phyloP scores from a whole-genome alignment of 2,888 invertebrate species.

The Gasteruption jaculator region DNA sequence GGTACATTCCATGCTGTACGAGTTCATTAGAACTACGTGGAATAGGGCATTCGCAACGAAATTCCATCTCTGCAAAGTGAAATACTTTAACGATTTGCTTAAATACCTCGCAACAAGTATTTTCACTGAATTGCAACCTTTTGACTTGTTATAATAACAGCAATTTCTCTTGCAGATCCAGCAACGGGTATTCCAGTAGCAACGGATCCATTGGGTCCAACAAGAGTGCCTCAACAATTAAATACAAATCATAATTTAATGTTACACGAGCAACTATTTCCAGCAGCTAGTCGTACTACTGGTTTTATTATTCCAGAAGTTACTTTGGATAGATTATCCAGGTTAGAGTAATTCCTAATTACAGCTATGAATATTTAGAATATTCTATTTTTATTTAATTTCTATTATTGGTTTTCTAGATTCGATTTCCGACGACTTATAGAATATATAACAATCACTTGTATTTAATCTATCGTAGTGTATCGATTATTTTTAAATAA shows the following conservation, averaged over 20 bases:
- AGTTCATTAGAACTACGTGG: too few relatives aligned
- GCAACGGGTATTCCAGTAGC: constrained; percentile 68
- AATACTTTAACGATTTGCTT: too few relatives aligned
- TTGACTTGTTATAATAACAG: too few relatives aligned
- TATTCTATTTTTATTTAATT: background rate
- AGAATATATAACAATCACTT: too few relatives aligned
- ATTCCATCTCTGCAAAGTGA: too few relatives aligned
- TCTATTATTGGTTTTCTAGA: background rate
- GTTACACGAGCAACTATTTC: constrained; percentile 70
- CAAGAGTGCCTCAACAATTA: constrained; percentile 54
- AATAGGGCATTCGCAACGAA: too few relatives aligned
- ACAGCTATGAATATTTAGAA: constrained; percentile 1
- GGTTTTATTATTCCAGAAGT: constrained; percentile 45
- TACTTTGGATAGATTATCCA: constrained; percentile 43
- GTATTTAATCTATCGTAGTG: constrained; percentile 1
- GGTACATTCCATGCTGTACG: too few relatives aligned
- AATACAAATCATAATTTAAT: constrained; percentile 69
- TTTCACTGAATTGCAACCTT: too few relatives aligned
- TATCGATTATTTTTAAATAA: constrained; percentile 7
- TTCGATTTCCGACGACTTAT: too few relatives aligned
- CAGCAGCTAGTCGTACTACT: constrained; percentile 52
- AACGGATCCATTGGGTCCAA: constrained; percentile 43
- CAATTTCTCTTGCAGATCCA: constrained; percentile 61
- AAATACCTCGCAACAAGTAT: too few relatives aligned
- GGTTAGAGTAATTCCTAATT: constrained; percentile 28